These are phyloP conservation scores for Oreochromis aureus DNA, from an alignment of 2,113 vertebrate genomes.

Conservation along the genomic window DNA sequence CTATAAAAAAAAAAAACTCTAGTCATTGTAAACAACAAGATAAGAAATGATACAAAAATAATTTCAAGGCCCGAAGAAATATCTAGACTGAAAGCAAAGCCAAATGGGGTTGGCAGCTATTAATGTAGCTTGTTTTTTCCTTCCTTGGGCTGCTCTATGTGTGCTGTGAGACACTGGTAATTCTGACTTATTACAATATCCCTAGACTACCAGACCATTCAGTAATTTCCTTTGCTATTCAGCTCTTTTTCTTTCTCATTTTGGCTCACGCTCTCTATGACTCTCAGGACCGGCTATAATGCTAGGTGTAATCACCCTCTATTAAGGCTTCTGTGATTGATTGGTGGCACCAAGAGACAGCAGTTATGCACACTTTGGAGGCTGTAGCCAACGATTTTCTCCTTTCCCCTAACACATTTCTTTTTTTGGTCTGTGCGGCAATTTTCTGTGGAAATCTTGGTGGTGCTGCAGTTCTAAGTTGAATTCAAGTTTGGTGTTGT, in stretches of 20 bases:
- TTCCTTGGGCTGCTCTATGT: background rate
- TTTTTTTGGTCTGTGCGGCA: background rate
- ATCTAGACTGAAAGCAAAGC: background rate
- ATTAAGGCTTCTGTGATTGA: constrained; percentile 34
- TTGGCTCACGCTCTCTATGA: background rate
- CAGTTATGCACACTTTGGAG: background rate
- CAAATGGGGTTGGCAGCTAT: background rate
- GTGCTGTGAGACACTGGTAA: background rate
- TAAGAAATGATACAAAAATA: background rate
- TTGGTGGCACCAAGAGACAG: background rate
- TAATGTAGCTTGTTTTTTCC: background rate
- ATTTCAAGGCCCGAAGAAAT: background rate
- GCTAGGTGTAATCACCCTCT: constrained; percentile 1
- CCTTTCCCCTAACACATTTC: background rate
- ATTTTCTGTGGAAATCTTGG: background rate
- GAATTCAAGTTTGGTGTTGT: background rate
- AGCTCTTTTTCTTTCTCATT: constrained; percentile 2
- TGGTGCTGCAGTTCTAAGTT: background rate
- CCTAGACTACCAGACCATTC: background rate
- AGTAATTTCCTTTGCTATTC: constrained; percentile 42
- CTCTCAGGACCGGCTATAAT: constrained; percentile 1
- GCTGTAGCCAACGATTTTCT: background rate
- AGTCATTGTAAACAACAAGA: background rate
- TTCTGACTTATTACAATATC: constrained; percentile 33
- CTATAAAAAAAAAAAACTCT: background rate